Evolutionary conservation across 1,140 invertebrate genomes (phyloP), one percentile per base, ranked within the genome.

Genomic region (Diabrotica virgifera): DNA sequence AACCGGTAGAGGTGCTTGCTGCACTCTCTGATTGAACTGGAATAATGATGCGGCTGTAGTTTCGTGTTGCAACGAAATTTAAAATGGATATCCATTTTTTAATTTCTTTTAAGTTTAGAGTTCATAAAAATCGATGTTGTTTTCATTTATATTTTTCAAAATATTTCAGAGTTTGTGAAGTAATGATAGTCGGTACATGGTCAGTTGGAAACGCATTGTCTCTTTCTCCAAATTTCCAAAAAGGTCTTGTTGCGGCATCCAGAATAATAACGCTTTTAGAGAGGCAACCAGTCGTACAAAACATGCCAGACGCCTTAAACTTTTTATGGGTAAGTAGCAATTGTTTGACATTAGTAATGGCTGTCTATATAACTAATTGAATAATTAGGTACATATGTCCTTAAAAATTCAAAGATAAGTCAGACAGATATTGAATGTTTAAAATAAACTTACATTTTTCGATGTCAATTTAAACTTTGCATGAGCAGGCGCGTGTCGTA

Each of bases 221-320:
- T 0, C 93, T 92, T 75, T 91, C 93, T 3, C 93, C 94, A 0
- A 95, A 96, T 78, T 94, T 94, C 73, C 89, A 90, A 59, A 92
- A 90, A 70, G 94, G 92, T 2, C 88, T 93, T 69, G 77, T 88
- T 12, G 91, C 95, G 0, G 93, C 94, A 2, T 86, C 85, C 0
- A 84, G 89, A 63, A 86, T 94, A 38, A 89, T 90, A 76, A 78
- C 81, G 38, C 76, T 90, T 4, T 77, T 91, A 5, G 84, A 85
- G 52, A 77, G 87, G 5, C 78, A 80, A 5, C 87, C 89, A 0
- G 72, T 82, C 65, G 82, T 88, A 7, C 55, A 59, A 57, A 74
- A 77, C 68, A 52, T 58, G 37, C 14, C 63, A 13, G 62, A 67
- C 52, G 12, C 56, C 13, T 52, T 65, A 6, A 57, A 36, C 8